A percentile compares a stretch with the other conserved stretches of the same genome.
Conservation (phyloP, 2,888 invertebrate species). For the Crioceris asparagi region DNA sequence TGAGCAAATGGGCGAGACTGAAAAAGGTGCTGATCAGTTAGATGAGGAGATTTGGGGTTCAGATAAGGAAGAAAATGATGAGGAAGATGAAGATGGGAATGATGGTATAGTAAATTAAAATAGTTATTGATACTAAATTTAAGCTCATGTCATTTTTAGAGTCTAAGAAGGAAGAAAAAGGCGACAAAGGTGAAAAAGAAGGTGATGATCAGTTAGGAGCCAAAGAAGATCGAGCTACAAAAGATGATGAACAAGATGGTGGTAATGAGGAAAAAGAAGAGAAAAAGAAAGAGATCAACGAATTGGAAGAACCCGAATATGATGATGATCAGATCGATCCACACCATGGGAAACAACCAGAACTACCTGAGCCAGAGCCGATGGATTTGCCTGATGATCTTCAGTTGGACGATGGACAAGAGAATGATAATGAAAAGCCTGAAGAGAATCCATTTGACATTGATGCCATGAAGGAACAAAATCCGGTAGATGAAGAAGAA, state of each 20-base stretch:
- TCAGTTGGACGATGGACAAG: slow-evolving; percentile 63
- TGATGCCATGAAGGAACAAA: slow-evolving; percentile 60
- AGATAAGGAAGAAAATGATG: slow-evolving; percentile 65
- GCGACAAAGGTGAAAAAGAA: slow-evolving; percentile 47
- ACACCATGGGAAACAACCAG: slow-evolving; percentile 68
- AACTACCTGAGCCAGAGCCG: slow-evolving; percentile 71
- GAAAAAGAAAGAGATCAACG: slow-evolving; percentile 58
- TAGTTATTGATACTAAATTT: not conserved
- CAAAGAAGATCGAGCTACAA: slow-evolving; percentile 49
- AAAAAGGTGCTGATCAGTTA: slow-evolving; percentile 69
- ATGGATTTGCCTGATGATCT: slow-evolving; percentile 83
- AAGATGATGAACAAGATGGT: slow-evolving; percentile 38
- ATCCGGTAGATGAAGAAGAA: slow-evolving; percentile 32
- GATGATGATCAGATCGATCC: slow-evolving; percentile 77
- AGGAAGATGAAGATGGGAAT: slow-evolving; percentile 48
- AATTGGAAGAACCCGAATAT: slow-evolving; percentile 69
- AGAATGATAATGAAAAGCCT: slow-evolving; percentile 47
- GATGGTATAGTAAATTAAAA: not conserved
- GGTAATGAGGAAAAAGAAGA: slow-evolving; percentile 45
- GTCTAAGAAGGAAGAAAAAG: slow-evolving; percentile 36
- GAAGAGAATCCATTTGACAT: slow-evolving; percentile 81
- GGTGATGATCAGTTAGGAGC: slow-evolving; percentile 66
- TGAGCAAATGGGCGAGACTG: slow-evolving; percentile 94
- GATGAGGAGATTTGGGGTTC: slow-evolving; percentile 78
- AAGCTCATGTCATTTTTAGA: slow-evolving; percentile 11